These are phyloP conservation scores for Leptoteleia sp. DNA, from an alignment of 1,140 invertebrate species.

Conservation along the genomic window DNA sequence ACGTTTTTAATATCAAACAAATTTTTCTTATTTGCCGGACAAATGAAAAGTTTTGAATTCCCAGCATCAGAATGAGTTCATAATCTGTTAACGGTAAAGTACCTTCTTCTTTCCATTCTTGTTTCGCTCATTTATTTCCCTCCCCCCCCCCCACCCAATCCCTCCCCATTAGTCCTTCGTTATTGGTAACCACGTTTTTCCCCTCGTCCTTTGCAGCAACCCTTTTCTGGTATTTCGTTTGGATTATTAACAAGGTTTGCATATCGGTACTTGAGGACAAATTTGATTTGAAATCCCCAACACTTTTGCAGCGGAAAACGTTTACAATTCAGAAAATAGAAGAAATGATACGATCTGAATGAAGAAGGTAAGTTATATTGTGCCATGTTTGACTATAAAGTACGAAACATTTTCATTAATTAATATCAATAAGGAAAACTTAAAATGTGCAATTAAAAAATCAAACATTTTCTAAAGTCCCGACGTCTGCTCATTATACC, in stretches of 20 bases:
- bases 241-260: constrained; percentile 27
- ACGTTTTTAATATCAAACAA: too few relatives aligned
- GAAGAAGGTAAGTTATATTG: background rate
- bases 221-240: constrained; percentile 41
- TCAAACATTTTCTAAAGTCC: too few relatives aligned
- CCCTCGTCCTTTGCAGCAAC: constrained; percentile 29
- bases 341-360: too few relatives aligned
- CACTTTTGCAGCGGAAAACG: background rate
- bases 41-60: background rate
- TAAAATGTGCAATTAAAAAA: too few relatives aligned
- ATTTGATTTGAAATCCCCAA: background rate
- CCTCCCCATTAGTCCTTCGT: constrained; percentile 45
- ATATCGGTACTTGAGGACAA: constrained; percentile 10
- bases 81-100: constrained; percentile 18
- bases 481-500: too few relatives aligned
- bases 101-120: constrained; percentile 5
- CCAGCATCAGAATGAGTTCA: too few relatives aligned
- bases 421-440: too few relatives aligned
- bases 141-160: constrained; percentile 34
- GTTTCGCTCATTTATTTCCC: constrained; percentile 43
- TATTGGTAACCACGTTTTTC: constrained; percentile 38
- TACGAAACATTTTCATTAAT: too few relatives aligned
- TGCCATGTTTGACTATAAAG: too few relatives aligned
- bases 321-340: too few relatives aligned
- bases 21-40: background rate